Conservation (phyloP, 2,888 invertebrate species). For the Muscina levida region DNA sequence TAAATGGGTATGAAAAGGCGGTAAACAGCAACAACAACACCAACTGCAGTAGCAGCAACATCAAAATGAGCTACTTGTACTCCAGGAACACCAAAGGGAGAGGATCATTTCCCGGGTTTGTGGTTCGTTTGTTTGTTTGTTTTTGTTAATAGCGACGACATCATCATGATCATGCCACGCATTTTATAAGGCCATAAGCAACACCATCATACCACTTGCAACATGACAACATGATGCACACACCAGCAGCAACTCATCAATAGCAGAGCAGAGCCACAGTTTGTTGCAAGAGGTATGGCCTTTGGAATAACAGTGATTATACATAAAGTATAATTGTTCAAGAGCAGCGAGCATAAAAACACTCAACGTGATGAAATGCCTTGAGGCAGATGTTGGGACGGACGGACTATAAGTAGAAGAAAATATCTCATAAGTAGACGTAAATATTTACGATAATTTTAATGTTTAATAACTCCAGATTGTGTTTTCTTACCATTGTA, state of each 20-base stretch:
- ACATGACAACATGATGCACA: background rate
- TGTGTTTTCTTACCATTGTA: slow-evolving; percentile 2
- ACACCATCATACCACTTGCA: slow-evolving; percentile 37
- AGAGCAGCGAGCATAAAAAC: slow-evolving; percentile 64
- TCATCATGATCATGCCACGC: slow-evolving; percentile 47
- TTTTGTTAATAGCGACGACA: slow-evolving; percentile 42
- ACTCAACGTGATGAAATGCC: slow-evolving; percentile 74
- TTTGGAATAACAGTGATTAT: slow-evolving; percentile 72
- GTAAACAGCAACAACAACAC: slow-evolving; percentile 36
- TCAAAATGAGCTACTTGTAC: background rate
- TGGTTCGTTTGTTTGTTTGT: slow-evolving; percentile 42
- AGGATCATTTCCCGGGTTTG: background rate
- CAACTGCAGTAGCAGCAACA: background rate
- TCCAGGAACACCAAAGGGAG: slow-evolving; percentile 1
- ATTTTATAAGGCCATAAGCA: slow-evolving; percentile 53
- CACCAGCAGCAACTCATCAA: background rate
- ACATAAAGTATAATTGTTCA: slow-evolving; percentile 74
- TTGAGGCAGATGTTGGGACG: background rate
- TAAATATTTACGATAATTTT: slow-evolving; percentile 24
- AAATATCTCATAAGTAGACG: background rate
- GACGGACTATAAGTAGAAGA: background rate
- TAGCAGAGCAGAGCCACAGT: background rate
- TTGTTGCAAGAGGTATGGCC: background rate
- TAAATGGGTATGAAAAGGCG: slow-evolving; percentile 36
- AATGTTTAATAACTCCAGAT: slow-evolving; percentile 9